Percentiles rank a stretch among this genome's conserved stretches.
Evolutionary conservation across 2,797 vertebrate genomes (phyloP).

Genomic region (Malurus leucopterus): DNA sequence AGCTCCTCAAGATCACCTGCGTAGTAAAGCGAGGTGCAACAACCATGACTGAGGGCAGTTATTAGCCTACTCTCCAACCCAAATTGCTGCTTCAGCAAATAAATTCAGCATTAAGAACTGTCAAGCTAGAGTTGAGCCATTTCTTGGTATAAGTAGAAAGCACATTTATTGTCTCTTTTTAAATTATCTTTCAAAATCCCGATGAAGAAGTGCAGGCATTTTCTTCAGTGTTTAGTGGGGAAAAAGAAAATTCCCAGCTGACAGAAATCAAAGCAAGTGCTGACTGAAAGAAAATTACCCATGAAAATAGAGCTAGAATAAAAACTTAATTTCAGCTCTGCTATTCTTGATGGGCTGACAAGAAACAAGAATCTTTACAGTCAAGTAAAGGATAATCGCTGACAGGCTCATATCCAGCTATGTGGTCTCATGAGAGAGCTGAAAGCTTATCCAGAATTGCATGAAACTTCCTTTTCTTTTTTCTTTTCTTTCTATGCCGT

Average conservation of each 20-base stretch:
- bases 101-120: not conserved
- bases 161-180: not conserved
- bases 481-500: not conserved
- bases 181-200: not conserved
- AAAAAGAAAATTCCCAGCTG: not conserved
- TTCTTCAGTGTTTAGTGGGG: not conserved
- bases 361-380: not conserved
- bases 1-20: not conserved
- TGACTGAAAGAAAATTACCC: not conserved
- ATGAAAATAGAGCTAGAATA: not conserved
- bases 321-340: not conserved
- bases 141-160: not conserved
- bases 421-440: not conserved
- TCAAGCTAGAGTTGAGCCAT: not conserved
- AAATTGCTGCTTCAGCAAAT: not conserved
- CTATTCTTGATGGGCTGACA: not conserved
- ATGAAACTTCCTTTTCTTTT: not conserved
- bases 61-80: accelerated
- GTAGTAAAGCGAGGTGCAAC: not conserved
- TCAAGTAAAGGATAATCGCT: not conserved
- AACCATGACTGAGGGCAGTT: not conserved
- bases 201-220: not conserved
- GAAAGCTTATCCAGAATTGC: not conserved
- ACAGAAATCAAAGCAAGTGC: not conserved
- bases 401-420: not conserved